A percentile compares a stretch with the other conserved stretches of the same genome.
Evolutionary conservation across 1,140 invertebrate species (phyloP).

Genomic region (Colletes gigas): DNA sequence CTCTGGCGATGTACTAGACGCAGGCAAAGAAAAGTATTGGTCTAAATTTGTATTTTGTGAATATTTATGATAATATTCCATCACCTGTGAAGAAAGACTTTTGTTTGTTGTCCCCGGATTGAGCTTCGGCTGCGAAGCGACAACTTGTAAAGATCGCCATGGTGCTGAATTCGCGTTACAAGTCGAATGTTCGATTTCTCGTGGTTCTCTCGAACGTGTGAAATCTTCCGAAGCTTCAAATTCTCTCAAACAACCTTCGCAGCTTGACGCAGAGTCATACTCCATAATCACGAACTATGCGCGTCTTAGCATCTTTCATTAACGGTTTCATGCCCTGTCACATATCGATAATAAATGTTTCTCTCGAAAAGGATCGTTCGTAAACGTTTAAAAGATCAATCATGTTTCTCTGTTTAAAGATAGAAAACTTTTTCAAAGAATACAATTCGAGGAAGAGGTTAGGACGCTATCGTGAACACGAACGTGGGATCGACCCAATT

Average conservation of each 20-base stretch:
- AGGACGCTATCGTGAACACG: slow-evolving; percentile 32
- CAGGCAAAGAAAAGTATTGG: slow-evolving; percentile 74
- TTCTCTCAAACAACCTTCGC: slow-evolving; percentile 66
- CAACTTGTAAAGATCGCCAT: slow-evolving; percentile 53
- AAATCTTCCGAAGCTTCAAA: slow-evolving; percentile 49
- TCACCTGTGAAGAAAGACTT: slow-evolving; percentile 75
- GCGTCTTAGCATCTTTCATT: slow-evolving; percentile 57
- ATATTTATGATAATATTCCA: slow-evolving; percentile 75
- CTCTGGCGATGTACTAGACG: slow-evolving; percentile 55
- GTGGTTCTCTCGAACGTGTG: slow-evolving; percentile 31
- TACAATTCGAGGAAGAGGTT: slow-evolving; percentile 15
- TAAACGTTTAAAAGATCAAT: not conserved
- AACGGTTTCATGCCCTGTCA: slow-evolving; percentile 29
- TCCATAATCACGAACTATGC: slow-evolving; percentile 68
- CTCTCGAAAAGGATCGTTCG: not conserved
- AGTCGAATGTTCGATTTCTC: slow-evolving; percentile 31
- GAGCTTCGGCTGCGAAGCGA: slow-evolving; percentile 29
- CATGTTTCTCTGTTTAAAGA: not conserved
- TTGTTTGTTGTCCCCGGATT: slow-evolving; percentile 48
- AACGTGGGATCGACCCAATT: not conserved
- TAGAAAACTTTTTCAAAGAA: not conserved
- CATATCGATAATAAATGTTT: slow-evolving; percentile 3
- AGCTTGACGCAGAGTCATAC: slow-evolving; percentile 75
- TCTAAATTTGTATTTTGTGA: slow-evolving; percentile 73
- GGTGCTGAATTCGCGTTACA: slow-evolving; percentile 24